A percentile compares a stretch with the other conserved stretches of the same genome.
phyloP scores from a whole-genome alignment of 2,797 vertebrate genomes.

The Lepus oiostolus region DNA sequence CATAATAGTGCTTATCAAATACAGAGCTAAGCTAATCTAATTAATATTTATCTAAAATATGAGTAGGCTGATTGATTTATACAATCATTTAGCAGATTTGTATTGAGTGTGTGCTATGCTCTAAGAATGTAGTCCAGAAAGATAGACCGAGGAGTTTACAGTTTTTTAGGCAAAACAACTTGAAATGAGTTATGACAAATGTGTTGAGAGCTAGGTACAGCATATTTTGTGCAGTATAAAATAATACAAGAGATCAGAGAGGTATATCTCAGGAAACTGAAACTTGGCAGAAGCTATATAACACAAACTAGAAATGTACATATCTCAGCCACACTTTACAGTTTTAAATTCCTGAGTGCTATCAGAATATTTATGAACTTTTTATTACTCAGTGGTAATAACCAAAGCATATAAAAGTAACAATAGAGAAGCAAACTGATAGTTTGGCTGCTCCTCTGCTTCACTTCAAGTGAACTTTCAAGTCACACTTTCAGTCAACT shows the following conservation, averaged over 20 bases:
- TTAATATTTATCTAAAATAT: not conserved
- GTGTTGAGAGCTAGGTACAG: not conserved
- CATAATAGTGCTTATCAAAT: not conserved
- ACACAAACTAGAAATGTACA: not conserved
- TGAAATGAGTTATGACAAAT: not conserved
- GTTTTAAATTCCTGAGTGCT: not conserved
- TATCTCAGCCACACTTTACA: not conserved
- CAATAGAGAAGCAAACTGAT: conserved; percentile 9
- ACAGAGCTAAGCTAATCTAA: not conserved
- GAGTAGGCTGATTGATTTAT: not conserved
- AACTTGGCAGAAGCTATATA: not conserved
- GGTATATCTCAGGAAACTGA: not conserved
- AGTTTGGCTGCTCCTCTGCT: not conserved
- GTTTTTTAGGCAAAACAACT: not conserved
- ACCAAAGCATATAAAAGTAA: not conserved
- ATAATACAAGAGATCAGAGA: not conserved
- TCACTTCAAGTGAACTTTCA: not conserved
- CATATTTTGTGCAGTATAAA: not conserved
- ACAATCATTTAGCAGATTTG: not conserved
- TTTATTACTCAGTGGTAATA: not conserved
- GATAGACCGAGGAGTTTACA: not conserved
- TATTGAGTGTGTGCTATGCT: not conserved
- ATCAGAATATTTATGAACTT: not conserved
- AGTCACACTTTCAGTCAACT: not conserved
- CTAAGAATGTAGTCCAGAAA: not conserved